Conservation (phyloP, 2,797 vertebrate species). For the Helicolenus hilgendorfi region DNA sequence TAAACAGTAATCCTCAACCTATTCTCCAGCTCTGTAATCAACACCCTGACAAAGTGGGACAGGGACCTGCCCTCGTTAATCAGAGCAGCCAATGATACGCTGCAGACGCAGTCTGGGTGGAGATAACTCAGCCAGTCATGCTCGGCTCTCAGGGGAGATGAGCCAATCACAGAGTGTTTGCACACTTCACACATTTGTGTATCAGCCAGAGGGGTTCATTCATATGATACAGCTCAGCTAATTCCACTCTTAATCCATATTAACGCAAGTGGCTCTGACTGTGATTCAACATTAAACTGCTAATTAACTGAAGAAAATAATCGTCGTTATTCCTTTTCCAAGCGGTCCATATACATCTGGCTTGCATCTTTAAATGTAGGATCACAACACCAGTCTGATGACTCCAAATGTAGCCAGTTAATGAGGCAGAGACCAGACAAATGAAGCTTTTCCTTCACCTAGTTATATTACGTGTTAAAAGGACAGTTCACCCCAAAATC, state of each 20-base stretch:
- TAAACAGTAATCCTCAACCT: slow-evolving; percentile 72
- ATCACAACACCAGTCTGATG: slow-evolving; percentile 22
- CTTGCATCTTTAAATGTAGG: not conserved
- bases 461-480: not conserved
- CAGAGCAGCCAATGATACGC: slow-evolving; percentile 66
- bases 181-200: slow-evolving; percentile 41
- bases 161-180: slow-evolving; percentile 66
- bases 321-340: not conserved
- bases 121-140: slow-evolving; percentile 61
- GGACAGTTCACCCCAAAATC: not conserved
- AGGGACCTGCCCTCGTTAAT: slow-evolving; percentile 68
- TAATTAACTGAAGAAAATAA: slow-evolving; percentile 22
- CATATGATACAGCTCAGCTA: slow-evolving; percentile 49
- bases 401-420: not conserved
- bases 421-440: slow-evolving; percentile 3
- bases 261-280: slow-evolving; percentile 33
- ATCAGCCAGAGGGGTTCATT: slow-evolving; percentile 51
- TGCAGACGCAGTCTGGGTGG: slow-evolving; percentile 14
- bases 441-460: not conserved
- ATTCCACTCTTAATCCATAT: slow-evolving; percentile 63
- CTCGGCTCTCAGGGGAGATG: slow-evolving; percentile 60
- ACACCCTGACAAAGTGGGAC: slow-evolving; percentile 51
- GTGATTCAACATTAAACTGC: slow-evolving; percentile 42
- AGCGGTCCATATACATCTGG: not conserved
- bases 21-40: slow-evolving; percentile 65